phyloP scores from a whole-genome alignment of 2,888 invertebrate species.

The Fragum whitleyi region DNA sequence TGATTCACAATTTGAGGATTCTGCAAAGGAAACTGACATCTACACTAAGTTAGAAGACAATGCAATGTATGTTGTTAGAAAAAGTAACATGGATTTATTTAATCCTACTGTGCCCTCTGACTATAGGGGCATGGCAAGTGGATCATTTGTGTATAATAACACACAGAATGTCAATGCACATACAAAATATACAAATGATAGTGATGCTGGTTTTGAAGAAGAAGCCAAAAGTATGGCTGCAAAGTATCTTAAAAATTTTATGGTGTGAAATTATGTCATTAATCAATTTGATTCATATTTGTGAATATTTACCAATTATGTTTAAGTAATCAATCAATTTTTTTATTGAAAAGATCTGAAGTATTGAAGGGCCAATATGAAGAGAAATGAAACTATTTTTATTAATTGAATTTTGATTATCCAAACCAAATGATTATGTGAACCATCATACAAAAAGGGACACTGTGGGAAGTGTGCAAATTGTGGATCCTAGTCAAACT shows the following conservation, averaged over 20 bases:
- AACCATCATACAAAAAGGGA: too few relatives aligned
- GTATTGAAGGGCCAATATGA: too few relatives aligned
- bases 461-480: too few relatives aligned
- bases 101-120: background rate
- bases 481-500: too few relatives aligned
- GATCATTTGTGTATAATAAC: background rate
- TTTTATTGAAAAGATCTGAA: too few relatives aligned
- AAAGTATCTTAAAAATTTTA: slow-evolving; percentile 29
- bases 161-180: background rate
- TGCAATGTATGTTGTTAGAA: background rate
- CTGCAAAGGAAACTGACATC: background rate
- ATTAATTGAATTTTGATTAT: too few relatives aligned
- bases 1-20: background rate
- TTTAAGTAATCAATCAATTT: too few relatives aligned
- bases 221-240: slow-evolving; percentile 42
- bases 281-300: too few relatives aligned
- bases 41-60: background rate
- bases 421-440: too few relatives aligned
- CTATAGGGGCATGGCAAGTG: background rate
- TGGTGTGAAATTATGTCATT: too few relatives aligned
- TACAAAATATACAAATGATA: background rate
- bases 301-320: slow-evolving; percentile 10
- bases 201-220: slow-evolving; percentile 20
- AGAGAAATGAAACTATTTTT: too few relatives aligned
- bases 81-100: background rate